These are phyloP conservation scores for Bucorvus abyssinicus DNA, from an alignment of 2,797 vertebrate species.

Conservation along the genomic window DNA sequence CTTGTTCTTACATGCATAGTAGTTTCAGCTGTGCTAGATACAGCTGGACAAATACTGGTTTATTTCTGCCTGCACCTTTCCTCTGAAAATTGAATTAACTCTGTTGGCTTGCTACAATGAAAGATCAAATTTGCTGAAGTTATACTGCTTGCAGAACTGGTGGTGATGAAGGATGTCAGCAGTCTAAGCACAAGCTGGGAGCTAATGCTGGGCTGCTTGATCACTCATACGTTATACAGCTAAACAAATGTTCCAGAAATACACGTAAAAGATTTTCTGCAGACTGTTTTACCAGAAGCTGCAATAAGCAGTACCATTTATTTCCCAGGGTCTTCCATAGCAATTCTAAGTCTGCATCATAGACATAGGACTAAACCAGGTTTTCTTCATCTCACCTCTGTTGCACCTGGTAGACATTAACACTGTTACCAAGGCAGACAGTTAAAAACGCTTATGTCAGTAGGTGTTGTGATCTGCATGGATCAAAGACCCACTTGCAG, in stretches of 20 bases:
- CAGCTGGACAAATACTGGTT: constrained; percentile 39
- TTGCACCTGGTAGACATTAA: background rate
- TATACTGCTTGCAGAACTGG: background rate
- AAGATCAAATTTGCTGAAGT: constrained; percentile 45
- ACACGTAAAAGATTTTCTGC: background rate
- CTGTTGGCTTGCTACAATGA: background rate
- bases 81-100: constrained; percentile 45
- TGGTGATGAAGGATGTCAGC: background rate
- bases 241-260: background rate
- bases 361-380: background rate
- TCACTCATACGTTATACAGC: background rate
- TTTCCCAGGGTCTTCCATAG: background rate
- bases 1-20: background rate
- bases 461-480: background rate
- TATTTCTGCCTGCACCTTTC: constrained; percentile 67
- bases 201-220: background rate
- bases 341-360: background rate
- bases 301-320: background rate
- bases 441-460: background rate
- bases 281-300: background rate
- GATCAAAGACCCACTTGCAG: background rate
- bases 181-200: background rate
- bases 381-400: background rate
- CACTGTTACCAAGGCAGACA: background rate
- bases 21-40: constrained; percentile 10